Evolutionary conservation across 1,140 invertebrate species (phyloP), one percentile per base, ranked within the genome.

Genomic region (Solenopsis invicta): DNA sequence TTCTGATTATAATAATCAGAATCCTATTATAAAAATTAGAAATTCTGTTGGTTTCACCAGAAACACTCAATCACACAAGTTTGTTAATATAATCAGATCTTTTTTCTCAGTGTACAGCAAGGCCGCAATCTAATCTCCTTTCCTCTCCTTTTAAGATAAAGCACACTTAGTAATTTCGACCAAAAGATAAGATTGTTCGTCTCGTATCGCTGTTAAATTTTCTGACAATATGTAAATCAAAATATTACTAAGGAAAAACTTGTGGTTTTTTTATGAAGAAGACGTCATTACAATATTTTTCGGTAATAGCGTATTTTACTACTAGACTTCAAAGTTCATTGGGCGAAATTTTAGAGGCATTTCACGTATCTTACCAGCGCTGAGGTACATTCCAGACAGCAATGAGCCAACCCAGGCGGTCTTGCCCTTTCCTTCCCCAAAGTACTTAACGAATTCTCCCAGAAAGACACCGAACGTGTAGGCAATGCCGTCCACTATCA

Each of bases 401-500:
- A 99, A 95, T 82, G 98, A 99, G 54, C 99, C 99, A 85, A 99
- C 98, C 98, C 99, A 99, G 8, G 99, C 98, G 2, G 97, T 97
- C 84, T 97, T 98, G 71, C 98, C 98, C 93, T 98, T 98, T n/a
- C 98, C 97, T 92, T 98, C 97, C 66, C 97, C 96, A 94, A 98
- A 99, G 93, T 98, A 97, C 18, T 95, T 95, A 52, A 98, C 97
- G 85, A 99, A 98, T 92, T 98, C 97, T 18, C 96, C 96, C 4
- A 99, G 96, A 95, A 99, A 99, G 91, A 99, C 97, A 12, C 98
- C 98, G 93, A 99, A 99, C 5, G 98, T 98, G 95, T 99, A 99
- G 5, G 98, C 98, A 54, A 99, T 98, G 86, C 99, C 99, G 94
- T 99, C 99, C n/a, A 99, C 98, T 87, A 99, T 98, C 96, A 99